Evolutionary conservation across 2,797 vertebrate species (phyloP).

Genomic region (Pseudotriccus pelzelni): DNA sequence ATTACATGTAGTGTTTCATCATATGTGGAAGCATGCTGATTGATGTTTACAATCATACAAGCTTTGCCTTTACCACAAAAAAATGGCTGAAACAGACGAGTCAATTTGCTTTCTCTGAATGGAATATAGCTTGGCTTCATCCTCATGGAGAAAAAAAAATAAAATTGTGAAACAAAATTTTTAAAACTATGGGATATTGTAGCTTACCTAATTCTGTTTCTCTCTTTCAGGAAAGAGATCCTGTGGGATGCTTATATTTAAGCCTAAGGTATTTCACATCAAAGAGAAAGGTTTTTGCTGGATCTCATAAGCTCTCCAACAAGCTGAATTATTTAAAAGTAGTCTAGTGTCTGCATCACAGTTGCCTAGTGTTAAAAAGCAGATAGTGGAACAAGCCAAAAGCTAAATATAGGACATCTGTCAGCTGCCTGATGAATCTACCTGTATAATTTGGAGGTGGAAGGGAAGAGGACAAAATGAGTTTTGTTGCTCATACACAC

Average conservation of each 20-base stretch:
- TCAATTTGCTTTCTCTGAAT: conserved; percentile 92
- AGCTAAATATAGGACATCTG: not conserved
- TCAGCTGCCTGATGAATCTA: not conserved
- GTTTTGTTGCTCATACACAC: not conserved
- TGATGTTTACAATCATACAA: conserved; percentile 91
- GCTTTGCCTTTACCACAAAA: conserved; percentile 88
- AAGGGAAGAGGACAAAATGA: not conserved
- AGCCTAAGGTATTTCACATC: not conserved
- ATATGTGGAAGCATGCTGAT: conserved; percentile 87
- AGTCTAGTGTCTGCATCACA: not conserved
- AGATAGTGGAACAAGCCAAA: not conserved
- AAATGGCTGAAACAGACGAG: conserved; percentile 88
- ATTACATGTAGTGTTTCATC: conserved; percentile 90
- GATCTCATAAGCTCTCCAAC: not conserved
- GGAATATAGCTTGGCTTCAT: conserved; percentile 81
- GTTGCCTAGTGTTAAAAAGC: not conserved
- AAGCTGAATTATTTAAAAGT: not conserved
- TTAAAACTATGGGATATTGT: not conserved
- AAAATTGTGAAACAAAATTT: not conserved
- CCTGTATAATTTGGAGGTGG: not conserved
- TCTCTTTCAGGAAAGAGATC: not conserved
- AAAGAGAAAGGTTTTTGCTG: not conserved
- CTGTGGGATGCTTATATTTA: not conserved
- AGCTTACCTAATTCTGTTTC: not conserved
- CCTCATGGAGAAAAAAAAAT: conserved; percentile 39